Conservation (phyloP, 2,888 invertebrate species). For the Syrista parreyssii region DNA sequence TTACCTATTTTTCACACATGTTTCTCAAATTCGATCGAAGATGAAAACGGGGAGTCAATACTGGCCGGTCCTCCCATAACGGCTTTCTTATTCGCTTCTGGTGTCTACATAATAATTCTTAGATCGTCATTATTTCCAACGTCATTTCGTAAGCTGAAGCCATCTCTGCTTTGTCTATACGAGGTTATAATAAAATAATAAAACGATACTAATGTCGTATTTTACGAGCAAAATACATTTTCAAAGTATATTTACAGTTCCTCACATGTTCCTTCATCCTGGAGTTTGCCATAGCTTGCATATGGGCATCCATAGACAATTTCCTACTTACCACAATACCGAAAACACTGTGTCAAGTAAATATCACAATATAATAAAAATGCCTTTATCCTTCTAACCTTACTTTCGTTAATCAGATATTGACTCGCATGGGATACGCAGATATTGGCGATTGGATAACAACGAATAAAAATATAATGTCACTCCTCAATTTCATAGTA, state of each 20-base stretch:
- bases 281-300: conserved; percentile 51
- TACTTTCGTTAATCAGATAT: not conserved
- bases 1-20: conserved; percentile 51
- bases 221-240: not conserved
- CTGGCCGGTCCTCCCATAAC: conserved; percentile 45
- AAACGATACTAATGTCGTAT: no score
- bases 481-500: conserved; percentile 32
- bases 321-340: conserved; percentile 45
- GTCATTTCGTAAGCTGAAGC: conserved; percentile 41
- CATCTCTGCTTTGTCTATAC: conserved; percentile 40
- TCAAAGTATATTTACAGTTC: conserved; percentile 39
- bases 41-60: conserved; percentile 45
- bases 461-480: conserved; percentile 32
- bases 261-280: conserved; percentile 50
- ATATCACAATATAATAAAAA: conserved; percentile 15
- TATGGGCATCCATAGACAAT: conserved; percentile 56
- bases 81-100: conserved; percentile 45
- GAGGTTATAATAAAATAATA: conserved; percentile 35
- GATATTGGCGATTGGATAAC: conserved; percentile 22
- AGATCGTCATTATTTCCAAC: conserved; percentile 45
- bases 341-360: conserved; percentile 43
- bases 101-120: conserved; percentile 46
- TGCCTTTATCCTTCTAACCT: not conserved
- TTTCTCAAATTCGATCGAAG: conserved; percentile 46
- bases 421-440: not conserved